Base-by-base conservation (phyloP, 2,888 invertebrate species). In the Drosophila gaucha region DNA sequence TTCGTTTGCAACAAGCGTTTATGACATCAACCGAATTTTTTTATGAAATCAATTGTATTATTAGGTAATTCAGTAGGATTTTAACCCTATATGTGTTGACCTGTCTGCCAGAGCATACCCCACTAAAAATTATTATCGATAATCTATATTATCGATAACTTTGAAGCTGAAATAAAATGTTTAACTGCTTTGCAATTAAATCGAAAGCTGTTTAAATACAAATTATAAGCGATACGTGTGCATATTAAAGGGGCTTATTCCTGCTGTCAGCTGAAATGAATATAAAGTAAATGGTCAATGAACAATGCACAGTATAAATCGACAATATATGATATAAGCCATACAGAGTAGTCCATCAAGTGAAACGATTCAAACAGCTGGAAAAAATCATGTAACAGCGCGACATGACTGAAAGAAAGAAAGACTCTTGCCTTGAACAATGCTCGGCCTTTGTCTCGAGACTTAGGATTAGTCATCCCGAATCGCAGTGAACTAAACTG, bases 261-360 rank as follows among this genome's bases (percentile, higher is more conserved):
- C 63, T 24, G 63, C 24, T 67, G 55, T 64, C 67, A 68, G 72
- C 68, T 65, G 66, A 24, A 49, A 44, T 31, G 22, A 30, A 36
- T 44, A 14, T 22, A 41, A 22, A 36, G 43, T 2, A 43, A 16
- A 16, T 26, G 0, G 26, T 20, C 38, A n/a, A n/a, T 10, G 20
- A 41, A 58, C 33, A 50, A 67, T 58, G n/a, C 16, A 38, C n/a
- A 26, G 46, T 38, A 6, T 6, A 28, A 30, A 39, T 47, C 28
- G 30, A 31, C 14, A 60, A 28, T 31, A 22, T 18, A n/a, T 3
- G 14, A 33, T 39, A 41, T 10, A 38, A 46, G 43, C n/a, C n/a
- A n/a, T 36, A 28, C 8, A 8, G 18, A 66, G 12, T 36, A n/a
- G 16, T 18, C 14, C 22, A 41, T 24, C 44, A 64, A 50, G 36